phyloP scores from a whole-genome alignment of 1,140 invertebrate genomes.

The Asobara japonica region DNA sequence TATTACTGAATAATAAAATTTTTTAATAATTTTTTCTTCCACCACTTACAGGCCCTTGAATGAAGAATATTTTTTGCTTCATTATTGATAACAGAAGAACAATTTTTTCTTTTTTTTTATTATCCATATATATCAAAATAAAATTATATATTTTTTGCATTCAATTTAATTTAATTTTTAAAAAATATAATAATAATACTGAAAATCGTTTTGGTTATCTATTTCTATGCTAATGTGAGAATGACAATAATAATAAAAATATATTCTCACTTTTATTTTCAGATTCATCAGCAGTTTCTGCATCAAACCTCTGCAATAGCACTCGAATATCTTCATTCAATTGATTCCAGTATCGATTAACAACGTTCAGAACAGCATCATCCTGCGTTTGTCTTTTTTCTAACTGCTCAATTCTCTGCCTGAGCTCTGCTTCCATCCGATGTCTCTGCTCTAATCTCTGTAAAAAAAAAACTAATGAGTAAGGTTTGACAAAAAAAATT shows the following conservation, averaged over 20 bases:
- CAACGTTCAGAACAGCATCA: conserved; percentile 96
- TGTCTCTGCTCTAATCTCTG: conserved; percentile 90
- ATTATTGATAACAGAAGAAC: background rate
- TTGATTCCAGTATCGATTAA: conserved; percentile 98
- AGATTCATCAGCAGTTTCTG: conserved; percentile 95
- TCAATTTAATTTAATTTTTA: too few relatives aligned
- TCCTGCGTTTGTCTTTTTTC: conserved; percentile 97
- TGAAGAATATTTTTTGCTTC: too few relatives aligned
- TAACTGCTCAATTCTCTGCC: conserved; percentile 94
- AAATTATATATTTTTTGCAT: background rate
- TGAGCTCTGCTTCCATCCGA: conserved; percentile 87
- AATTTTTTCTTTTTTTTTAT: background rate
- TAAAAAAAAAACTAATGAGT: background rate
- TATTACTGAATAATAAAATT: too few relatives aligned
- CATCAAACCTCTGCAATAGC: conserved; percentile 94
- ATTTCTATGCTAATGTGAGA: too few relatives aligned
- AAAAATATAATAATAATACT: too few relatives aligned
- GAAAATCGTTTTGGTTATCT: too few relatives aligned
- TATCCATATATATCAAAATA: background rate
- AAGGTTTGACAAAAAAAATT: background rate
- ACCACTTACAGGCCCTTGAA: too few relatives aligned
- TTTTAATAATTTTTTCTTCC: too few relatives aligned
- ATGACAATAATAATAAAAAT: conserved; percentile 14
- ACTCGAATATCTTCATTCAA: conserved; percentile 97
- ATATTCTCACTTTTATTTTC: conserved; percentile 85